phyloP scores from a whole-genome alignment of 1,140 invertebrate species.

The Brachionus paranguensis region DNA sequence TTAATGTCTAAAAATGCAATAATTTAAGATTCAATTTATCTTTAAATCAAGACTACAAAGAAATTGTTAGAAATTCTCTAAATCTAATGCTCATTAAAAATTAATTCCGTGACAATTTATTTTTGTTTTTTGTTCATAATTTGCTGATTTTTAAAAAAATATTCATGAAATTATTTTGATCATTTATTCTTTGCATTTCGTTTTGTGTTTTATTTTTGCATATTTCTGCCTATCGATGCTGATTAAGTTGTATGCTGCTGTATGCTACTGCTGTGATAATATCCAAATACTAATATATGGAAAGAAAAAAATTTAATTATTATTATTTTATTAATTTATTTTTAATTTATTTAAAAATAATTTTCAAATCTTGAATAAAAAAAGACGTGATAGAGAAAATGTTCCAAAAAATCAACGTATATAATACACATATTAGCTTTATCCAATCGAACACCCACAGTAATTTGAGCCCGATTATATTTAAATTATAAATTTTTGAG shows the following conservation, averaged over 20 bases:
- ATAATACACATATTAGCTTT: not conserved
- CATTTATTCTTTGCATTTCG: not conserved
- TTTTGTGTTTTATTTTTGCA: not conserved
- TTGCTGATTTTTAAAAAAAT: too few relatives aligned
- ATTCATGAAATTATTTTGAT: not conserved
- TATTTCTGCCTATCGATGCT: not conserved
- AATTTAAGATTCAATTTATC: too few relatives aligned
- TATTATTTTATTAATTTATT: not conserved
- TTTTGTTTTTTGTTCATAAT: too few relatives aligned
- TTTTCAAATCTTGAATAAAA: not conserved
- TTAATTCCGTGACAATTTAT: too few relatives aligned
- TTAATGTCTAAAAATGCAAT: too few relatives aligned
- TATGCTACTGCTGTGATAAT: not conserved
- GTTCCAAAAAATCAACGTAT: not conserved
- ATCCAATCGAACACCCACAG: not conserved
- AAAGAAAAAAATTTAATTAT: not conserved
- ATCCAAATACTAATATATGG: not conserved
- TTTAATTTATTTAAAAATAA: conserved; percentile 5
- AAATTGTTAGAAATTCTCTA: too few relatives aligned
- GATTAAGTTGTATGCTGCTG: not conserved
- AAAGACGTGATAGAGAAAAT: not conserved
- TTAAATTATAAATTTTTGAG: not conserved
- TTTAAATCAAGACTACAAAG: too few relatives aligned
- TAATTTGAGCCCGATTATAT: not conserved
- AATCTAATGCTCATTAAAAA: too few relatives aligned